Conservation (phyloP, 2,797 vertebrate genomes). For the Neosilurus hyrtlii region DNA sequence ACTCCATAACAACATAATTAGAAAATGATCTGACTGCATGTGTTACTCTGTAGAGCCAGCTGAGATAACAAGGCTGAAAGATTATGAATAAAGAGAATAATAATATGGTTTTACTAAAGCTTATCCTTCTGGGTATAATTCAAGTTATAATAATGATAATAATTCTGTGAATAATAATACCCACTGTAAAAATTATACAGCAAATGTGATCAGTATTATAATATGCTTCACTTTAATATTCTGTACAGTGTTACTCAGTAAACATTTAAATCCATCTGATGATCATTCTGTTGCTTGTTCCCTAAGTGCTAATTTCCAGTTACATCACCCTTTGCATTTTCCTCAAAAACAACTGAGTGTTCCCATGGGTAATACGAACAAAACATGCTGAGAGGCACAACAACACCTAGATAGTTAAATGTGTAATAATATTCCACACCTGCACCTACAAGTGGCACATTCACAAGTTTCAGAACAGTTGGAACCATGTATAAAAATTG, state of each 20-base stretch:
- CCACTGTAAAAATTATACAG: not conserved
- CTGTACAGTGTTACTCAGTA: not conserved
- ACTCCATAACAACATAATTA: conserved; percentile 47
- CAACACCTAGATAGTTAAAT: conserved; percentile 26
- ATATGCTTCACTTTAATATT: not conserved
- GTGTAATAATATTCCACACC: conserved; percentile 40
- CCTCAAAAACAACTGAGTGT: conserved; percentile 58
- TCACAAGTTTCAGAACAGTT: conserved; percentile 45
- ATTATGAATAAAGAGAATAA: not conserved
- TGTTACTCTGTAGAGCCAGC: not conserved
- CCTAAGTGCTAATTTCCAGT: conserved; percentile 51
- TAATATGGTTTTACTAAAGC: not conserved
- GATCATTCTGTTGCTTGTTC: conserved; percentile 34
- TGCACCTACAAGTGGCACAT: conserved; percentile 39
- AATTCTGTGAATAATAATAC: not conserved
- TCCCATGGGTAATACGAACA: conserved; percentile 41
- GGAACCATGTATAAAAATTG: conserved; percentile 47
- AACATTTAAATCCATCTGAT: conserved; percentile 34
- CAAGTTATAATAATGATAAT: not conserved
- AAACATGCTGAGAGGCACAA: conserved; percentile 46
- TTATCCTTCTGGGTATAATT: not conserved
- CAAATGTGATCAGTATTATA: not conserved
- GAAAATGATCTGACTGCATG: conserved; percentile 9
- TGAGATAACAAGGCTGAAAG: not conserved
- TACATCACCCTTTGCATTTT: conserved; percentile 53